Evolutionary conservation across 2,888 invertebrate genomes (phyloP).

Genomic region (Polymixis lichenea): DNA sequence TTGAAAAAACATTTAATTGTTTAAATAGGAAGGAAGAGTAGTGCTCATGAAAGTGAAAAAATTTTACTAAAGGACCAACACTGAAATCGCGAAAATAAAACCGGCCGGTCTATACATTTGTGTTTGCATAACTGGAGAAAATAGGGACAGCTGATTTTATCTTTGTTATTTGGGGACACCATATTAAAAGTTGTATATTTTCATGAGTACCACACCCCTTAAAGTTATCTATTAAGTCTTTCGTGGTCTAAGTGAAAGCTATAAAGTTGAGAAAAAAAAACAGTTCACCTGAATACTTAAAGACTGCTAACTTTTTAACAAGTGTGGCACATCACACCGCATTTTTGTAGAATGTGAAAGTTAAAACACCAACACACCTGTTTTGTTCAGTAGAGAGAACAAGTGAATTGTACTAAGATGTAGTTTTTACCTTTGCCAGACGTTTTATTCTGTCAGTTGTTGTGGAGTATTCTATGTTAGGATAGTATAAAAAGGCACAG

Average conservation of each 20-base stretch:
- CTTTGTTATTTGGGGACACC: too few relatives aligned
- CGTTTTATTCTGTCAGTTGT: neutral
- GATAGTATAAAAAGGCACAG: neutral
- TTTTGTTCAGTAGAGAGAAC: neutral
- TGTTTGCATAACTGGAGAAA: too few relatives aligned
- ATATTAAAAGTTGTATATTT: too few relatives aligned
- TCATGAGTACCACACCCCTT: too few relatives aligned
- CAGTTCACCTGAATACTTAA: conserved; percentile 3
- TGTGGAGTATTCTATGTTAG: neutral
- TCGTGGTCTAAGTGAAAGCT: conserved; percentile 15
- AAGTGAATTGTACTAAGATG: neutral
- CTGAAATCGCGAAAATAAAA: too few relatives aligned
- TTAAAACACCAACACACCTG: conserved; percentile 7
- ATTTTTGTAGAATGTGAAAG: conserved; percentile 10
- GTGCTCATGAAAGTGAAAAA: too few relatives aligned
- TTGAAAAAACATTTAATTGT: neutral
- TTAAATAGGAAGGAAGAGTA: neutral
- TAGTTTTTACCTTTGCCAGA: conserved; percentile 23
- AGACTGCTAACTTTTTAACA: conserved; percentile 24
- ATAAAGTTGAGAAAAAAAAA: neutral
- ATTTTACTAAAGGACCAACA: too few relatives aligned
- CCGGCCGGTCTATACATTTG: too few relatives aligned
- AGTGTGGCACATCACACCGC: neutral
- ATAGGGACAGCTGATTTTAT: too few relatives aligned
- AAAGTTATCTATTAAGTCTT: neutral